Evolutionary conservation across 2,797 vertebrate genomes (phyloP).

Genomic region (Xiphorhynchus erythropygius): DNA sequence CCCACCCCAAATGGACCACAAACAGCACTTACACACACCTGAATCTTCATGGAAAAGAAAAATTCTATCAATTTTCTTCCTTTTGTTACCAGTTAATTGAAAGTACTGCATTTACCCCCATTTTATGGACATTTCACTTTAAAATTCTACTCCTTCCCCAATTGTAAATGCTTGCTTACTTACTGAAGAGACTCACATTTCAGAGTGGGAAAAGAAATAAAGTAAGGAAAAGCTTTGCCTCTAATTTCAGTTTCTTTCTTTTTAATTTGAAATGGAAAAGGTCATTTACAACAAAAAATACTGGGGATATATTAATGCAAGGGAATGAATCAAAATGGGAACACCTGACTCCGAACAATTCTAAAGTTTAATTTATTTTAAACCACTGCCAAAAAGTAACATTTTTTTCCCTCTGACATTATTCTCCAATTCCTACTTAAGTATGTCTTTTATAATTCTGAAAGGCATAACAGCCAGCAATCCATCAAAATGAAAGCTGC

Average conservation of each 20-base stretch:
- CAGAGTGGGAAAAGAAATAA: neutral
- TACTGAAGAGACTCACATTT: neutral
- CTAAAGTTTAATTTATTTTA: constrained; percentile 53
- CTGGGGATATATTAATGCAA: constrained; percentile 5
- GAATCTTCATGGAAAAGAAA: neutral
- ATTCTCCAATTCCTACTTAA: constrained; percentile 49
- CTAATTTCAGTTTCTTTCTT: neutral
- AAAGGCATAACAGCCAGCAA: constrained; percentile 25
- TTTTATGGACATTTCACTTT: neutral
- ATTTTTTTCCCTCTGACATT: constrained; percentile 36
- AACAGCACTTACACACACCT: neutral
- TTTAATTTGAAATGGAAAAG: constrained; percentile 1
- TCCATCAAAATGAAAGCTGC: constrained; percentile 47
- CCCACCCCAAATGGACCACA: neutral
- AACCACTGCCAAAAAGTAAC: constrained; percentile 31
- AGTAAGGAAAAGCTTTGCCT: neutral
- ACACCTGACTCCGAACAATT: constrained; percentile 14
- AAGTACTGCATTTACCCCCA: neutral
- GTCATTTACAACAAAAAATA: neutral
- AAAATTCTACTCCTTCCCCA: neutral
- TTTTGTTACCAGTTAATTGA: neutral
- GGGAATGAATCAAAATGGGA: constrained; percentile 30
- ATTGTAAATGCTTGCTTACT: neutral
- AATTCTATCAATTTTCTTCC: fast-evolving
- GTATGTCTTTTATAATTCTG: constrained; percentile 48